Conservation (phyloP, 2,888 invertebrate genomes). For the Euplagia quadripunctaria region DNA sequence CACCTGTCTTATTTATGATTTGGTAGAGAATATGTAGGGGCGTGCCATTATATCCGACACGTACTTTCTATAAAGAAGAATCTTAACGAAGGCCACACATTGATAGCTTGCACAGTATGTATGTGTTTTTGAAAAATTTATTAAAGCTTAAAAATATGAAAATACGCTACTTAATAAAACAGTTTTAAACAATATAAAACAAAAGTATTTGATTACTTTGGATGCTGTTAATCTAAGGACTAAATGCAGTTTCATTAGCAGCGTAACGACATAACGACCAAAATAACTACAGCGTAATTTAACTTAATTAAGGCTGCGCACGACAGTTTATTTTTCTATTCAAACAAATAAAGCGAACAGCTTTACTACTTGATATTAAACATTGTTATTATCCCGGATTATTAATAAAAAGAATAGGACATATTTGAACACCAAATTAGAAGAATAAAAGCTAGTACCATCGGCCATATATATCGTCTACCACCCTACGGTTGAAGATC, state of each 20-base stretch:
- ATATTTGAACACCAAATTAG: too few species aligned
- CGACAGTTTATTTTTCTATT: not conserved
- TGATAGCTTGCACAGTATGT: too few species aligned
- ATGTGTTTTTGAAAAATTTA: too few species aligned
- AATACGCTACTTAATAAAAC: not conserved
- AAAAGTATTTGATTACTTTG: not conserved
- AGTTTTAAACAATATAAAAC: not conserved
- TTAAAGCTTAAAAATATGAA: too few species aligned
- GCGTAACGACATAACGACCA: conserved; percentile 30
- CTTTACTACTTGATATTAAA: not conserved
- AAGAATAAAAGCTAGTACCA: too few species aligned
- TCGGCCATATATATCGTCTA: too few species aligned
- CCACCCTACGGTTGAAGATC: too few species aligned
- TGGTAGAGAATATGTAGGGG: not conserved
- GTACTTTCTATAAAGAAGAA: not conserved
- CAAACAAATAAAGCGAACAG: not conserved
- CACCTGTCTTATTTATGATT: not conserved
- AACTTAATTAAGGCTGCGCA: not conserved
- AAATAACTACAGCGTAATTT: not conserved
- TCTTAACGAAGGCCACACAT: too few species aligned
- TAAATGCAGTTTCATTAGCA: conserved; percentile 45
- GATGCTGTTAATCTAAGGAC: conserved; percentile 17
- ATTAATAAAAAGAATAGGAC: too few species aligned
- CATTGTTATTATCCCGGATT: not conserved
- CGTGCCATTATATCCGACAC: not conserved